phyloP scores from a whole-genome alignment of 2,888 invertebrate genomes.

The Caenorhabditis sp. region DNA sequence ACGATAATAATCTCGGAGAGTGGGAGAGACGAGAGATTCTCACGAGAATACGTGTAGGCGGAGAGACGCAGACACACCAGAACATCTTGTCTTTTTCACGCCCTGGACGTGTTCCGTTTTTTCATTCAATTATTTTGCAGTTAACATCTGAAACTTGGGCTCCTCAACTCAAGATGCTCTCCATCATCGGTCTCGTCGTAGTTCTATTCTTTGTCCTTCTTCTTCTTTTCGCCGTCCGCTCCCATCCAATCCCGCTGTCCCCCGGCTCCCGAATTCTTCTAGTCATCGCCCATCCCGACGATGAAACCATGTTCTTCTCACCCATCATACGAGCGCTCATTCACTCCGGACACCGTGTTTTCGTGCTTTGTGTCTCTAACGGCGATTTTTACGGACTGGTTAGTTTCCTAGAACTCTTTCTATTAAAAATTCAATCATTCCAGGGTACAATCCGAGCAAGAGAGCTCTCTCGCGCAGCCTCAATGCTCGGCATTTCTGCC shows the following conservation, averaged over 20 bases:
- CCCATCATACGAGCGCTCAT: constrained; percentile 82
- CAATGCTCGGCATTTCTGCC: constrained; percentile 86
- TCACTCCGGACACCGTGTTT: constrained; percentile 59
- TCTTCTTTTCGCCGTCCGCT: constrained; percentile 60
- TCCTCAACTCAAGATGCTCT: constrained; percentile 52
- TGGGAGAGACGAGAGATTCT: background rate
- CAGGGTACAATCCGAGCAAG: constrained; percentile 84
- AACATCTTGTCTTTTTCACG: background rate
- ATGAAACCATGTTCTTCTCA: constrained; percentile 99
- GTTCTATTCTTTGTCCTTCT: constrained; percentile 59
- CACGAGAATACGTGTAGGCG: background rate
- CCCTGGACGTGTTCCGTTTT: background rate
- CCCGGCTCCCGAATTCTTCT: constrained; percentile 82
- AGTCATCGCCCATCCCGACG: constrained; percentile 96
- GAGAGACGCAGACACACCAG: background rate
- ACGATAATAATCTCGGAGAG: background rate
- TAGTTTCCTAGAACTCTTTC: background rate
- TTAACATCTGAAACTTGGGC: background rate
- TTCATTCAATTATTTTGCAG: background rate
- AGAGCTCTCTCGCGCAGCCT: constrained; percentile 89
- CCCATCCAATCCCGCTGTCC: constrained; percentile 42
- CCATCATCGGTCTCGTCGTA: constrained; percentile 41
- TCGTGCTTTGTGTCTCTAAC: constrained; percentile 64
- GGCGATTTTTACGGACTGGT: constrained; percentile 67
- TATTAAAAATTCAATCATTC: constrained; percentile 19